These are phyloP conservation scores for Florisuga fusca DNA, from an alignment of 2,797 vertebrate genomes.

Conservation along the genomic window DNA sequence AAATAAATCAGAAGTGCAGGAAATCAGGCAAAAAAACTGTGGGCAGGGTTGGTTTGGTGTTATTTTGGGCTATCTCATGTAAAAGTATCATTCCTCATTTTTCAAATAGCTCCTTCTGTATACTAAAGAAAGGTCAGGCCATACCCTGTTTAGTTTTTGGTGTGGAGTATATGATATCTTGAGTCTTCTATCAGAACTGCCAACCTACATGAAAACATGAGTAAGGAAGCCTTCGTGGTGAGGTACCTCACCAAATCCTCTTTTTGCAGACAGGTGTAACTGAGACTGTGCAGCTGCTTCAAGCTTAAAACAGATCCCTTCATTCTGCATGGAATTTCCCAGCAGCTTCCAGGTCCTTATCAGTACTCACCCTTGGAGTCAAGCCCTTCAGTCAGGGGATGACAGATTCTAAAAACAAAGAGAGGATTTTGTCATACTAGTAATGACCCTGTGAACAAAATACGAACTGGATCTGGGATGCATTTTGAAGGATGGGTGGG, in stretches of 20 bases:
- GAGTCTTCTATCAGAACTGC: neutral
- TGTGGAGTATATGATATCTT: neutral
- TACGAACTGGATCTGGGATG: neutral
- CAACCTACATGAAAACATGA: neutral
- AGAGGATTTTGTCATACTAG: neutral
- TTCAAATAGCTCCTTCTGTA: neutral
- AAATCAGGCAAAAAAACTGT: neutral
- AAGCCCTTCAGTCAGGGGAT: slow-evolving; percentile 19
- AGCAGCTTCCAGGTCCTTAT: slow-evolving; percentile 12
- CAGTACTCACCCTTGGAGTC: neutral
- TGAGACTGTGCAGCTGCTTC: slow-evolving; percentile 13
- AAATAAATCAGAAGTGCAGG: neutral
- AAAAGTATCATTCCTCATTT: neutral
- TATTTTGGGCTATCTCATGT: neutral
- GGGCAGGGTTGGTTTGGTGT: neutral
- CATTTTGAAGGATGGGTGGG: neutral
- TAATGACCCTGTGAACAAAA: neutral
- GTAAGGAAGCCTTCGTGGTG: neutral
- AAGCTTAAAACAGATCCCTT: neutral
- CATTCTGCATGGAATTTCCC: neutral
- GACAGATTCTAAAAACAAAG: slow-evolving; percentile 42
- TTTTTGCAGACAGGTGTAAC: neutral
- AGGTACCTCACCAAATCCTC: neutral
- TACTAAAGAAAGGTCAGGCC: neutral
- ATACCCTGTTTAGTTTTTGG: neutral